These are phyloP conservation scores for Synodontis membranacea DNA, from an alignment of 2,113 vertebrate genomes.

Conservation along the genomic window DNA sequence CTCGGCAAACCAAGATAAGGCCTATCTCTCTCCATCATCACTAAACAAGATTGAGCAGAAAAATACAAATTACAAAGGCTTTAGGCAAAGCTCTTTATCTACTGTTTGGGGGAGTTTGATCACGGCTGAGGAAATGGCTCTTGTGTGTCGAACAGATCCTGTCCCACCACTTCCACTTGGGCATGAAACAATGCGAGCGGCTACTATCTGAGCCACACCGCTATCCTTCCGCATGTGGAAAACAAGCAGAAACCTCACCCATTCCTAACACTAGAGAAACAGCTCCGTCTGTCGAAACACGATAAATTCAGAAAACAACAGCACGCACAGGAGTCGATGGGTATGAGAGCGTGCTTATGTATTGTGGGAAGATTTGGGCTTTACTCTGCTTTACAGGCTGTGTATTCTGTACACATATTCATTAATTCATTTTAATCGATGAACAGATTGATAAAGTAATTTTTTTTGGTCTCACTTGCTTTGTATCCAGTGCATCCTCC, in stretches of 20 bases:
- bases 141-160: constrained; percentile 73
- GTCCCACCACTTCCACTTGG: constrained; percentile 73
- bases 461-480: constrained; percentile 48
- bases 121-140: constrained; percentile 72
- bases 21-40: constrained; percentile 78
- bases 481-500: constrained; percentile 62
- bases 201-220: constrained; percentile 71
- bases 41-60: constrained; percentile 81
- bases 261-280: constrained; percentile 2
- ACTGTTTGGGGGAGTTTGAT: constrained; percentile 69
- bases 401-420: background rate
- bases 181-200: constrained; percentile 69
- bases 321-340: background rate
- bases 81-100: constrained; percentile 77
- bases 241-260: constrained; percentile 32
- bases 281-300: constrained; percentile 1
- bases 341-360: background rate
- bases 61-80: constrained; percentile 82
- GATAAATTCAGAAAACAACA: background rate
- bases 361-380: background rate
- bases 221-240: constrained; percentile 64
- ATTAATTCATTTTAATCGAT: constrained; percentile 48
- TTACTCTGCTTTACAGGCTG: background rate
- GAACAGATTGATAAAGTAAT: constrained; percentile 18
- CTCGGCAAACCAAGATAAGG: constrained; percentile 78